Evolutionary conservation across 2,888 invertebrate species (phyloP), one percentile per base, ranked within the genome.

Genomic region (Diarsia rubi): DNA sequence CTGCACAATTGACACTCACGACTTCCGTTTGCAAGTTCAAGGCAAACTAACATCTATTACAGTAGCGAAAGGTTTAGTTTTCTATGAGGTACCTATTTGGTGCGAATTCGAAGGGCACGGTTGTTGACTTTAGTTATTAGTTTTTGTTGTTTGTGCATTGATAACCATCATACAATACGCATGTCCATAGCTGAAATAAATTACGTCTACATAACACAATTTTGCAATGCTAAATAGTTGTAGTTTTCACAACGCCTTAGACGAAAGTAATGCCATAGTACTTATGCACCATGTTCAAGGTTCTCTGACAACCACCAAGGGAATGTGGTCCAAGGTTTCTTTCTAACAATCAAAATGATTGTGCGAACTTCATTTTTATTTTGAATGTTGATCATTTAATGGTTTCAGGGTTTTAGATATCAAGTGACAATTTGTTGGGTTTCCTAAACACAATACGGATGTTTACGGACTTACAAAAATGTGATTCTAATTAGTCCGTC

Each of bases 1-100:
- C 75, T 81, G 79, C 78, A 86, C 83, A 86, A 81, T 85, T 84
- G 87, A 77, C 71, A 85, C 65, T 75, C 63, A 75, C 77, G 78
- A 74, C 64, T 81, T 77, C 73, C 69, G 47, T 65, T 62, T 60
- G 6, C 16, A 45, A 42, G 9, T 21, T 11, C 69, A 69, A 76
- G 42, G 73, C n/a, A 87, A 69, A 75, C 19, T 47, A 54, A 62
- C 67, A 63, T 69, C 42, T 85, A 80, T 69, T 52, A 19, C 16
- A 62, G 37, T 9, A 19, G 8, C 0, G 0, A 64, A 73, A 71
- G 67, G 75, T 68, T 70, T 6, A 21, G 1, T 78, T 81, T 79
- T 27, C 59, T 54, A 59, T 73, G 47, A 1, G 8, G 5, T 19
- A n/a, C n/a, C n/a, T n/a, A 24, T 54, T 59, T 66, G 8, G 31